Evolutionary conservation across 2,888 invertebrate species (phyloP), one percentile per base, ranked within the genome.

Genomic region (Tridacna gigas): DNA sequence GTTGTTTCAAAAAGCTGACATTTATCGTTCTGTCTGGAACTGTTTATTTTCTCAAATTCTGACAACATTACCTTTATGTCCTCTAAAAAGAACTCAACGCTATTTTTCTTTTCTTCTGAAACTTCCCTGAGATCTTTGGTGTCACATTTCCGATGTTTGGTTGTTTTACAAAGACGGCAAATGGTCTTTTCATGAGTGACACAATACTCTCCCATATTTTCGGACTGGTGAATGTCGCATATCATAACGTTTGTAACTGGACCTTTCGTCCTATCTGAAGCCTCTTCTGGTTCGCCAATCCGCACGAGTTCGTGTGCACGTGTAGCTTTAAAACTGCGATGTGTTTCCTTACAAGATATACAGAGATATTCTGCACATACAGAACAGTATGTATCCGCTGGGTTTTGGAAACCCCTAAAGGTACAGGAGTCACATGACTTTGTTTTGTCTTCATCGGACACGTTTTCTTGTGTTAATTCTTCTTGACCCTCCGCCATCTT

Each of bases 311-410:
- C 26, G 26, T 65, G 65, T 0, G 2, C 26, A 28, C 65, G 65
- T 65, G 65, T 65, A 13, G 65, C 65, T 26, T 65, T 65, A 3
- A 65, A 26, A 65, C 65, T 65, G 20, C 65, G 7, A 65, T 65
- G 65, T 11, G 26, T 12, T 65, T 65, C 65, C 11, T 11, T 26
- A 65, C 65, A 65, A 22, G 65, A 25, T 26, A 13, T 13, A 22
- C 65, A 65, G 0, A 65, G 20, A 26, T 65, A 22, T 26, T 65
- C 65, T 0, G 25, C 2, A 26, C 65, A 65, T 28, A 28, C 26
- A 26, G 1, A 5, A 65, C 65, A 65, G 9, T 18, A 11, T 11
- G 0, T 28, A 1, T 18, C 25, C 11, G 65, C 65, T 28, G 25
- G 26, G 25, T 28, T 25, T 5, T 26, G 0, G 1, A 13, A 0